These are phyloP conservation scores for Donacobius atricapilla DNA, from an alignment of 2,113 vertebrate species.

Conservation along the genomic window DNA sequence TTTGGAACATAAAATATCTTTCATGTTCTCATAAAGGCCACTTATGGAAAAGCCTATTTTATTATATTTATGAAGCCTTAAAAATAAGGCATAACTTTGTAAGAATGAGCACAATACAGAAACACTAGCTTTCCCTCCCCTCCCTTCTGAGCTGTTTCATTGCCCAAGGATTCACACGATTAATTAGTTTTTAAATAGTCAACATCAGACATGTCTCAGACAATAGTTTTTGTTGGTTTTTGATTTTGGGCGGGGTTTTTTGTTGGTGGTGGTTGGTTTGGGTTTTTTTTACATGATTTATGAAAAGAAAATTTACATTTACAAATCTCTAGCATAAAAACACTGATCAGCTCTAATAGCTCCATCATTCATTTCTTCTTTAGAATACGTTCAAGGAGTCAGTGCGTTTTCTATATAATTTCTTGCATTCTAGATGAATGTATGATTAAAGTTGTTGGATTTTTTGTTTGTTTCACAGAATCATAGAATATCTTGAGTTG, in stretches of 20 bases:
- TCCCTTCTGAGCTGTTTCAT: conserved; percentile 43
- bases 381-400: neutral
- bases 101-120: conserved; percentile 53
- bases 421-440: neutral
- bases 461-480: neutral
- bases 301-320: conserved; percentile 10
- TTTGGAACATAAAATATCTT: conserved; percentile 68
- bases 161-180: conserved; percentile 18
- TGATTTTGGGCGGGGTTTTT: neutral
- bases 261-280: neutral
- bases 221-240: neutral
- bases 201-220: conserved; percentile 12
- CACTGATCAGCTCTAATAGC: conserved; percentile 5
- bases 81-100: conserved; percentile 58
- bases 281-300: neutral
- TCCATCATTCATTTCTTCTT: neutral
- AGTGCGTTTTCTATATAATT: neutral
- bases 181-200: neutral
- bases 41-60: conserved; percentile 73
- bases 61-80: conserved; percentile 63
- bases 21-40: conserved; percentile 75
- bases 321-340: neutral
- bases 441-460: neutral
- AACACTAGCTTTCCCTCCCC: neutral
- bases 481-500: neutral